Evolutionary conservation across 2,113 vertebrate genomes (phyloP).

Genomic region (Pseudolaguvia tuberculata): DNA sequence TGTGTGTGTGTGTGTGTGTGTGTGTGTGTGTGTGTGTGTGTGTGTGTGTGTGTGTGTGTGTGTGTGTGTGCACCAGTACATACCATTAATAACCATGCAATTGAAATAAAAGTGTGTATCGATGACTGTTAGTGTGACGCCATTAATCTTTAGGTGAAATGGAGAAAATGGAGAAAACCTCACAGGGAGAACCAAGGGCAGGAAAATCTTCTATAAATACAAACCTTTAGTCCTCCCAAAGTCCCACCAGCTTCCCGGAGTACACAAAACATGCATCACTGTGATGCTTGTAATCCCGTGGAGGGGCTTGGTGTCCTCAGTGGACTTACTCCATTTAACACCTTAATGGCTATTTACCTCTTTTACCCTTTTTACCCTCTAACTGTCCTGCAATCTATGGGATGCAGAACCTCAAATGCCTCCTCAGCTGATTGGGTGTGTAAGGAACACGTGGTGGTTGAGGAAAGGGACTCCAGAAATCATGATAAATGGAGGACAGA

Average conservation of each 20-base stretch:
- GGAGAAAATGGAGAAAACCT: not conserved
- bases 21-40: not conserved
- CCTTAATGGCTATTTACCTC: conserved; percentile 59
- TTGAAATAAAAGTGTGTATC: not conserved
- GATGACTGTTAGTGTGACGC: not conserved
- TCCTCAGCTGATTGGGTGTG: conserved; percentile 54
- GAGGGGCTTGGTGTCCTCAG: conserved; percentile 35
- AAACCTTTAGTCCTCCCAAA: conserved; percentile 22
- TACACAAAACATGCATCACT: conserved; percentile 53
- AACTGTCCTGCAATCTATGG: conserved; percentile 33
- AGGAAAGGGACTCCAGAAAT: conserved; percentile 54
- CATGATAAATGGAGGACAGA: conserved; percentile 23
- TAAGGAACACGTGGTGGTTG: conserved; percentile 63
- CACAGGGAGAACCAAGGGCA: conserved; percentile 5
- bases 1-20: not conserved
- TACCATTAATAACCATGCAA: conserved; percentile 3
- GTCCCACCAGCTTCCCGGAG: conserved; percentile 47
- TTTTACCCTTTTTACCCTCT: conserved; percentile 5
- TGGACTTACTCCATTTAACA: conserved; percentile 56
- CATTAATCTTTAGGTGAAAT: conserved; percentile 3
- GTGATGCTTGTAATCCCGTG: conserved; percentile 36
- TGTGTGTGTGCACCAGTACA: not conserved
- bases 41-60: not conserved
- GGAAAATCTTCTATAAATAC: conserved; percentile 28
- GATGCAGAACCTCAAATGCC: conserved; percentile 61